These are phyloP conservation scores for Drosophila ercepeae DNA, from an alignment of 1,140 invertebrate genomes.

Conservation along the genomic window DNA sequence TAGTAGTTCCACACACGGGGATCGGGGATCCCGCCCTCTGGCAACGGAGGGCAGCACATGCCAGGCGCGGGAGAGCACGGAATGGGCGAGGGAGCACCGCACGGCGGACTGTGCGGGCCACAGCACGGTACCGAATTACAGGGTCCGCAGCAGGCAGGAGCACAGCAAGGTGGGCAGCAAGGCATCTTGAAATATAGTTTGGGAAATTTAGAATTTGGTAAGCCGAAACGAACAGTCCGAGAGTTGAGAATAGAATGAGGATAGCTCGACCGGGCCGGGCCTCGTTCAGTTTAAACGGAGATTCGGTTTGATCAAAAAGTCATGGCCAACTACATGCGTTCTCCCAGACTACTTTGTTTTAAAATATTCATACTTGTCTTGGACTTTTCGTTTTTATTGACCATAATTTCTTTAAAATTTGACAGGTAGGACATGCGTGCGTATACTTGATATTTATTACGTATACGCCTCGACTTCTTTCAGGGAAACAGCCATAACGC, in stretches of 20 bases:
- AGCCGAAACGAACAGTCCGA: conserved; percentile 11
- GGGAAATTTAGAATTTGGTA: conserved; percentile 1
- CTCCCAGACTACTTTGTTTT: background rate
- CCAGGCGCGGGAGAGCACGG: conserved; percentile 74
- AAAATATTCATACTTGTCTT: no score
- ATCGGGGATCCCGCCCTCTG: conserved; percentile 77
- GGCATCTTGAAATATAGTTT: conserved; percentile 6
- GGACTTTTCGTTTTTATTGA: no score
- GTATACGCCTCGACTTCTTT: no score
- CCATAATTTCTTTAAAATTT: no score
- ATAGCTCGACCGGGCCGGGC: background rate
- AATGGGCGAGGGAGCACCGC: conserved; percentile 72
- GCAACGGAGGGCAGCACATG: conserved; percentile 60
- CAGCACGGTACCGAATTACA: conserved; percentile 65
- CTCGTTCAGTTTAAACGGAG: background rate
- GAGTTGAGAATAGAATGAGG: conserved; percentile 5
- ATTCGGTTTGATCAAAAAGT: background rate
- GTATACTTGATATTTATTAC: no score
- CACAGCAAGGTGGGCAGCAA: background rate
- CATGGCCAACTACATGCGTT: conserved; percentile 3
- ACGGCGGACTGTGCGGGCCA: conserved; percentile 76
- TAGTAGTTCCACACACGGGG: conserved; percentile 77
- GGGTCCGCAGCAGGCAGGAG: conserved; percentile 32
- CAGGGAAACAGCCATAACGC: no score
- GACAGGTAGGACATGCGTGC: no score